Percentiles rank a stretch among this genome's conserved stretches.
Evolutionary conservation across 2,113 vertebrate genomes (phyloP).

Genomic region (Andinoacara biseriatus): DNA sequence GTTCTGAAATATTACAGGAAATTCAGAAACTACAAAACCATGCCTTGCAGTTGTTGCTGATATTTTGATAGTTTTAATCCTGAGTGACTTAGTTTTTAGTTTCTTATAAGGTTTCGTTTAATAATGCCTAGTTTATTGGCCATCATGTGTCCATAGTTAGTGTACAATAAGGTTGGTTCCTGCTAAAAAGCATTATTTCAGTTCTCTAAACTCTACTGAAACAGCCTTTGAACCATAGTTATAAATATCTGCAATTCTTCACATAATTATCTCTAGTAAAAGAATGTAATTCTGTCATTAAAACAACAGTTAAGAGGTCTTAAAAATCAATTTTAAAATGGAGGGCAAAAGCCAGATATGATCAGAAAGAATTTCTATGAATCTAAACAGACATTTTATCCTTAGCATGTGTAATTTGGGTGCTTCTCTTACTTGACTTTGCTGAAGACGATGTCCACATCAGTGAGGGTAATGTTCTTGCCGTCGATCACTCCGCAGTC

Average conservation of each 20-base stretch:
- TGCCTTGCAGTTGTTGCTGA: neutral
- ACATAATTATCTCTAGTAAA: neutral
- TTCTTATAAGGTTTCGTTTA: neutral
- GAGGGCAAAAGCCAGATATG: neutral
- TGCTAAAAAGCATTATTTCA: neutral
- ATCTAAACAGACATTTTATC: neutral
- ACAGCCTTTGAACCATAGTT: neutral
- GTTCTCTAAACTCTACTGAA: neutral
- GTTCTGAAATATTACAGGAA: neutral
- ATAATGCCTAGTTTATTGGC: neutral
- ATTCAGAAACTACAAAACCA: neutral
- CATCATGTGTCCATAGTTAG: neutral
- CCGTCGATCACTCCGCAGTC: constrained; percentile 94
- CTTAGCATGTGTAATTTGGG: neutral
- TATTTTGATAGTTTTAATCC: neutral
- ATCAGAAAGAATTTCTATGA: neutral
- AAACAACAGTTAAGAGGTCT: neutral
- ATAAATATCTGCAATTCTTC: neutral
- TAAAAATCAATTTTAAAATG: neutral
- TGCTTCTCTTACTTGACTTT: constrained; percentile 91
- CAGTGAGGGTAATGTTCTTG: constrained; percentile 91
- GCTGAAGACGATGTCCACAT: constrained; percentile 97
- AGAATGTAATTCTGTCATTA: neutral
- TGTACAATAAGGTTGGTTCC: neutral
- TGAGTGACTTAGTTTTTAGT: neutral